These are phyloP conservation scores for Scaptomyza flava DNA, from an alignment of 2,888 invertebrate genomes.

Conservation along the genomic window DNA sequence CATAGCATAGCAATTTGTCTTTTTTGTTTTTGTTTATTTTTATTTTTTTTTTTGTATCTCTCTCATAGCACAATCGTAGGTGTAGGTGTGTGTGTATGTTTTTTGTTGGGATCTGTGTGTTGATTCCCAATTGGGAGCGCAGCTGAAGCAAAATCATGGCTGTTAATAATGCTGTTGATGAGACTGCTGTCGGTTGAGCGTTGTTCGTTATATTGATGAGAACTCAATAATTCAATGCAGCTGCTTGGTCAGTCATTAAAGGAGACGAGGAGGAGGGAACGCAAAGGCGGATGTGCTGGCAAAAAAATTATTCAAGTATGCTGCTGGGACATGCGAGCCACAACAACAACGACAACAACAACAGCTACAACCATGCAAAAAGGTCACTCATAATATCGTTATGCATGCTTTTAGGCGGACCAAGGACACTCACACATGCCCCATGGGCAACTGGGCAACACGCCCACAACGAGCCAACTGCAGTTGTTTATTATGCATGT, in stretches of 20 bases:
- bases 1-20: conserved; percentile 33
- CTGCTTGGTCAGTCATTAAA: conserved; percentile 52
- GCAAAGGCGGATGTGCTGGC: neutral
- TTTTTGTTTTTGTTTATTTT: conserved; percentile 29
- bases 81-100: neutral
- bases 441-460: conserved; percentile 18
- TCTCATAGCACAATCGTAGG: conserved; percentile 21
- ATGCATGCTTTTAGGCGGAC: conserved; percentile 55
- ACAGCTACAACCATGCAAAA: conserved; percentile 13
- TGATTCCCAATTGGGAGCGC: conserved; percentile 39
- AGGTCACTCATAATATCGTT: conserved; percentile 60
- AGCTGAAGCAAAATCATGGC: conserved; percentile 54
- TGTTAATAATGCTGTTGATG: conserved; percentile 60
- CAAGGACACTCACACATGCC: conserved; percentile 42
- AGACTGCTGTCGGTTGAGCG: conserved; percentile 12
- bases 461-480: conserved; percentile 43
- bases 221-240: conserved; percentile 65
- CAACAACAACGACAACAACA: conserved; percentile 19
- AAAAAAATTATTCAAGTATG: conserved; percentile 33
- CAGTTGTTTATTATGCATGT: conserved; percentile 56
- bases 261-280: neutral
- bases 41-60: conserved; percentile 18
- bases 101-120: conserved; percentile 4
- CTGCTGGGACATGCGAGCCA: conserved; percentile 16
- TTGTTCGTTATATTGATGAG: conserved; percentile 43